These are phyloP conservation scores for Siderastrea siderea DNA, from an alignment of 92 coral and sea anemone species.

Conservation along the genomic window DNA sequence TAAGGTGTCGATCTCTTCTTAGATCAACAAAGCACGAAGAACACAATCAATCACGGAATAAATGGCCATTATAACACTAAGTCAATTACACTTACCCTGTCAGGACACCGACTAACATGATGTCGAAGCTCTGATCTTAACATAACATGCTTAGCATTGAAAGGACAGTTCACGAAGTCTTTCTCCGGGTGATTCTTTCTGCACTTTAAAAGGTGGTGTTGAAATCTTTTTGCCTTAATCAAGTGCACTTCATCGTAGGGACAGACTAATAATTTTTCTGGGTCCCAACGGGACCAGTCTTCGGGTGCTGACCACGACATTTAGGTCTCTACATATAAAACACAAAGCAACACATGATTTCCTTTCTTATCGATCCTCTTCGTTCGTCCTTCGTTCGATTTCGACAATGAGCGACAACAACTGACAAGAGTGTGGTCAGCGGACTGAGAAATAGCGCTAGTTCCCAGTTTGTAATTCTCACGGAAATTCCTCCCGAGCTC, in stretches of 20 bases:
- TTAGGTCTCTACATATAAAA: background rate
- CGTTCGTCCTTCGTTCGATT: background rate
- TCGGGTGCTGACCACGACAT: slow-evolving; percentile 97
- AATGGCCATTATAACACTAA: background rate
- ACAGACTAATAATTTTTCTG: slow-evolving; percentile 77
- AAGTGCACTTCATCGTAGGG: slow-evolving; percentile 79
- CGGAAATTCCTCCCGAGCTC: background rate
- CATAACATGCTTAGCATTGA: slow-evolving; percentile 93
- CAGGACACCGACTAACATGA: slow-evolving; percentile 91
- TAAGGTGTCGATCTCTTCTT: background rate
- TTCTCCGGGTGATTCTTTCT: slow-evolving; percentile 88
- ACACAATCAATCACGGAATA: background rate
- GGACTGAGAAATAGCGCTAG: background rate
- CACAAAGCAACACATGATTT: background rate
- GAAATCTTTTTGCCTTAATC: slow-evolving; percentile 81
- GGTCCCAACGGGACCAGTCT: slow-evolving; percentile 96
- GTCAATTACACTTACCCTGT: slow-evolving; percentile 66
- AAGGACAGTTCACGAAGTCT: slow-evolving; percentile 94
- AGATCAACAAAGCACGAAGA: background rate
- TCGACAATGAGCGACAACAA: no score
- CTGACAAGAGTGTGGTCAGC: background rate
- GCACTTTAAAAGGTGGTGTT: slow-evolving; percentile 86
- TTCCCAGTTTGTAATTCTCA: background rate
- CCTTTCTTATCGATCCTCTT: background rate
- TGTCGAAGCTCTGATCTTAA: slow-evolving; percentile 84